phyloP scores from a whole-genome alignment of 2,797 vertebrate genomes.

The Alosa sapidissima region DNA sequence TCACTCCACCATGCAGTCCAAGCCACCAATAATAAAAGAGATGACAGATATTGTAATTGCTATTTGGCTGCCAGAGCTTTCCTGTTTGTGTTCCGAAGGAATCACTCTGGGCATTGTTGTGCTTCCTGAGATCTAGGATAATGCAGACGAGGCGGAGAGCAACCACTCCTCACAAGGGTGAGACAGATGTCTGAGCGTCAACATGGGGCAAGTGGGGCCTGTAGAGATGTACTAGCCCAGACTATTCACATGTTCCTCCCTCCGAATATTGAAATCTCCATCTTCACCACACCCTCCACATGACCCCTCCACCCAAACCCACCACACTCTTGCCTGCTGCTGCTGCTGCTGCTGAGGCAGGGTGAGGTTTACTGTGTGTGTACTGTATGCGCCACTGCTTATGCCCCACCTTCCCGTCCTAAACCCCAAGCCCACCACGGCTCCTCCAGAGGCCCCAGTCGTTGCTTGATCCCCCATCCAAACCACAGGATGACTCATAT shows the following conservation, averaged over 20 bases:
- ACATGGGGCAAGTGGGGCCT: neutral
- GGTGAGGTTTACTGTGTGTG: neutral
- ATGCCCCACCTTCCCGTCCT: slow-evolving; percentile 28
- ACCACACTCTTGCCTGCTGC: neutral
- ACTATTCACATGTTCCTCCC: neutral
- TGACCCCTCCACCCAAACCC: slow-evolving; percentile 7
- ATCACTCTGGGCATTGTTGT: neutral
- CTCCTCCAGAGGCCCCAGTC: slow-evolving; percentile 57
- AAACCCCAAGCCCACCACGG: slow-evolving; percentile 43
- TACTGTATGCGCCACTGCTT: slow-evolving; percentile 24
- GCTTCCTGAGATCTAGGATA: neutral
- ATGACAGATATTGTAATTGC: slow-evolving; percentile 10
- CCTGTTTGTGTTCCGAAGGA: neutral
- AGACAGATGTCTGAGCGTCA: neutral
- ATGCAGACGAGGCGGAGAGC: neutral
- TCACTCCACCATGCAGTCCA: neutral
- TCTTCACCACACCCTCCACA: neutral
- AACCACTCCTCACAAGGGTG: neutral
- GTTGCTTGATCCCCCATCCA: slow-evolving; percentile 67
- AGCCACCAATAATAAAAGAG: neutral
- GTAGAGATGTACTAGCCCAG: neutral
- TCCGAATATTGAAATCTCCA: neutral
- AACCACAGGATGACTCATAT: slow-evolving; percentile 78
- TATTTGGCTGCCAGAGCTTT: neutral
- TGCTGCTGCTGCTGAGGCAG: neutral